Conservation (phyloP, 2,113 vertebrate species). For the Toxotes chatareus region DNA sequence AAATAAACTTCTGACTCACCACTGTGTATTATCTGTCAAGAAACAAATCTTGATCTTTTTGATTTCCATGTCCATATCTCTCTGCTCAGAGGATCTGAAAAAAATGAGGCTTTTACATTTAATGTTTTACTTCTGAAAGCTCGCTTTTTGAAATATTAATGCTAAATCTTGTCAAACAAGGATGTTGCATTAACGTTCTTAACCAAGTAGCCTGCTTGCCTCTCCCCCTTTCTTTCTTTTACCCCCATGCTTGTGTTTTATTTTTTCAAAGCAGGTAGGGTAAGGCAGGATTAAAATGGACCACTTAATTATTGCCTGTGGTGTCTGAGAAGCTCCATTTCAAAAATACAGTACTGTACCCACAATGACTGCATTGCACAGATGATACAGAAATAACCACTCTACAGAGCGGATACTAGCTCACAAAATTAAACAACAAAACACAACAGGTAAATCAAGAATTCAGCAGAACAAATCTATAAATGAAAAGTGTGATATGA, state of each 20-base stretch:
- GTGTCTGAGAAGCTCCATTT: background rate
- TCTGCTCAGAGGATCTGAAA: slow-evolving; percentile 47
- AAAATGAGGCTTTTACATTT: slow-evolving; percentile 52
- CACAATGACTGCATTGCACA: background rate
- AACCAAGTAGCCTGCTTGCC: background rate
- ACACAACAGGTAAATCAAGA: background rate
- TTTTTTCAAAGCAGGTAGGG: slow-evolving; percentile 4
- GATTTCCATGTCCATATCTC: slow-evolving; percentile 16
- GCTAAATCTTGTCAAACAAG: slow-evolving; percentile 63
- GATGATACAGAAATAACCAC: background rate
- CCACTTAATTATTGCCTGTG: background rate
- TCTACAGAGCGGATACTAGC: background rate
- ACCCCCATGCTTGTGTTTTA: background rate
- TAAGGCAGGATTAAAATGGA: background rate
- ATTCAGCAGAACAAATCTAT: background rate
- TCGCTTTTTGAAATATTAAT: slow-evolving; percentile 68
- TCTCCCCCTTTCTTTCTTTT: background rate
- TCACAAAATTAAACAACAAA: background rate
- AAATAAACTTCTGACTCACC: background rate
- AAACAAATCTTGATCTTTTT: slow-evolving; percentile 13
- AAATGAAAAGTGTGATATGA: background rate
- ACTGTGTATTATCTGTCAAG: slow-evolving; percentile 20
- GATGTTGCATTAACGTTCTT: slow-evolving; percentile 68
- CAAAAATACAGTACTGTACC: background rate
- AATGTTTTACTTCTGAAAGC: slow-evolving; percentile 59